Evolutionary conservation across 2,797 vertebrate genomes (phyloP).

Genomic region (Parauchenoglanis ngamensis): DNA sequence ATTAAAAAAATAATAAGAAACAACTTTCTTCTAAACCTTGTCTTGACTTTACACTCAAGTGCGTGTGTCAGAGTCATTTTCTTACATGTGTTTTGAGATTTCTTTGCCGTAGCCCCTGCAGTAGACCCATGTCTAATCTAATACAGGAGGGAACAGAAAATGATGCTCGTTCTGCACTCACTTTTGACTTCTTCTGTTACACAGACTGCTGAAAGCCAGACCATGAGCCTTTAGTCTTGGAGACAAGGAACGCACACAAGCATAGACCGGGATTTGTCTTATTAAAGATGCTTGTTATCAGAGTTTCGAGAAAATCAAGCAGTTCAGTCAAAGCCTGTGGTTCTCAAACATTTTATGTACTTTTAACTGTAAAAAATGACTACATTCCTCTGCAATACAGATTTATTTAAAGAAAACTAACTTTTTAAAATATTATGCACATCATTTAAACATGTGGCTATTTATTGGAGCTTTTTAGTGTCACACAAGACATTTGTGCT

Average conservation of each 20-base stretch:
- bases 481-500: background rate
- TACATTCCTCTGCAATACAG: background rate
- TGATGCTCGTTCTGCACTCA: background rate
- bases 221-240: slow-evolving; percentile 18
- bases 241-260: background rate
- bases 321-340: background rate
- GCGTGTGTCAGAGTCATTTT: slow-evolving; percentile 1
- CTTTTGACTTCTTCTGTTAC: slow-evolving; percentile 22
- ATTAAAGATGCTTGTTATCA: background rate
- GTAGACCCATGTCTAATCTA: slow-evolving; percentile 30
- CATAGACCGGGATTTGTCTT: background rate
- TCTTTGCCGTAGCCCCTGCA: background rate
- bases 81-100: background rate
- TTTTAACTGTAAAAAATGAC: background rate
- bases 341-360: background rate
- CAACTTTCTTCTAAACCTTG: slow-evolving; percentile 48
- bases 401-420: background rate
- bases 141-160: slow-evolving; percentile 12
- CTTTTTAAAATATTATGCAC: background rate
- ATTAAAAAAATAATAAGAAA: background rate
- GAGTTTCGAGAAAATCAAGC: background rate
- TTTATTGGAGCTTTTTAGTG: background rate
- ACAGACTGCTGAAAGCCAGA: slow-evolving; percentile 17
- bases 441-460: background rate
- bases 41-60: slow-evolving; percentile 17